Base-by-base conservation (phyloP, 2,888 invertebrate species). In the Strigamia crassipes region DNA sequence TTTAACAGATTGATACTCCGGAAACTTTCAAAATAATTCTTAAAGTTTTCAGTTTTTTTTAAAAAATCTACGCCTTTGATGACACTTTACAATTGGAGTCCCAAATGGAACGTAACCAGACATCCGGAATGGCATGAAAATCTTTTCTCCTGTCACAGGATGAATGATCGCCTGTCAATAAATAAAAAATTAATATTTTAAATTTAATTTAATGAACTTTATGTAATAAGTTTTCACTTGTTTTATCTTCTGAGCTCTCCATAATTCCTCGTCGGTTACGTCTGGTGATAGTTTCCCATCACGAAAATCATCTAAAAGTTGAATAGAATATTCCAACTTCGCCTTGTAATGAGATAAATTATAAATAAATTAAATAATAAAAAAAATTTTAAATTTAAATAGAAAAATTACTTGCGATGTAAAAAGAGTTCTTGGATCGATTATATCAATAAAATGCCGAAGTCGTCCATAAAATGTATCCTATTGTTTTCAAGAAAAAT, bases 71-170 rank as follows among this genome's bases (percentile, higher is more conserved):
- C 27, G 1, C 1, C 27, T 27, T 3, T 27, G 27, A 27, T 27
- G 23, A 78, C 23, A 9, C 86, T 87, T 86, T 85, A 89, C 89
- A 81, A 88, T 87, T 42, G 88, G 88, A 83, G 88, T 87, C 81
- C 89, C 89, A 85, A 90, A 89, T 5, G 89, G 89, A 10, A 89
- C 89, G 86, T 87, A 89, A 15, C 88, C 89, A 83, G 89, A 88
- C 90, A 90, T 90, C 83, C 90, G 85, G 84, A 90, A 90, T 12
- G 90, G 89, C 86, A 89, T 88, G 61, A 89, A 86, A 3, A 90
- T 86, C 84, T 89, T 89, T 83, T 90, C 87, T 3, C 89, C 88
- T 0, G 88, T 89, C 83, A 89, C 89, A 66, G 89, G 88, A 84
- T 89, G 89, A 46, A 89, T 86, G 41, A 87, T 88, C 10, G 89